These are phyloP conservation scores for Drosophila auraria DNA, from an alignment of 1,140 invertebrate genomes.

Conservation along the genomic window DNA sequence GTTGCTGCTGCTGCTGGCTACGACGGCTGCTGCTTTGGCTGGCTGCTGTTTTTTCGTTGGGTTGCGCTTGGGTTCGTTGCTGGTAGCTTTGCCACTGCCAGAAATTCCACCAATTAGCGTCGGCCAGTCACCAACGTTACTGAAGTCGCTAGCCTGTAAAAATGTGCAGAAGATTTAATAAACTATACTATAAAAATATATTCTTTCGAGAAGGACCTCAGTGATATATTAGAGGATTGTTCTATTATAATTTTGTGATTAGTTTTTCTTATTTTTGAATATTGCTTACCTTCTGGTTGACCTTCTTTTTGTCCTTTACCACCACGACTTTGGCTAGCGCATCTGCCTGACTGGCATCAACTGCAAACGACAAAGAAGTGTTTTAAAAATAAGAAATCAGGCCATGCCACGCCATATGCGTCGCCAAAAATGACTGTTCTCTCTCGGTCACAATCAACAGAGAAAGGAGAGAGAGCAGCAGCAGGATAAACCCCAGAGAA, in stretches of 20 bases:
- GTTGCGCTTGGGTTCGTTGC: conserved; percentile 79
- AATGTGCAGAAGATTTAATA: conserved; percentile 14
- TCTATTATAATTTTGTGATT: neutral
- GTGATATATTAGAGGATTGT: too few relatives aligned
- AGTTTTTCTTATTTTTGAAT: neutral
- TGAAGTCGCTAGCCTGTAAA: conserved; percentile 89
- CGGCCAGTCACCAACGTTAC: conserved; percentile 92
- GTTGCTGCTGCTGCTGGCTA: conserved; percentile 34
- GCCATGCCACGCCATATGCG: conserved; percentile 45
- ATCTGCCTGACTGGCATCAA: conserved; percentile 68
- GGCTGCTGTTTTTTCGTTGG: conserved; percentile 71
- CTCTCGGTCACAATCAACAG: conserved; percentile 21
- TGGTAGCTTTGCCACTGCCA: conserved; percentile 78
- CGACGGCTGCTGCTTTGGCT: conserved; percentile 32
- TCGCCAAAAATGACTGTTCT: conserved; percentile 38
- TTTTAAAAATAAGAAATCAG: conserved; percentile 62
- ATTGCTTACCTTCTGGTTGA: conserved; percentile 87
- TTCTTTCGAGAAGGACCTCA: neutral
- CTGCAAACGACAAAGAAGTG: conserved; percentile 30
- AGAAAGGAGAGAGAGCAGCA: conserved; percentile 4
- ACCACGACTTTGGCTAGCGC: conserved; percentile 87
- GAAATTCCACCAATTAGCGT: conserved; percentile 86
- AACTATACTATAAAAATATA: too few relatives aligned
- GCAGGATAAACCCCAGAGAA: conserved; percentile 4
- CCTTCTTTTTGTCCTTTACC: conserved; percentile 87